Percentiles rank a stretch among this genome's conserved stretches.
Conservation (phyloP, 2,797 vertebrate species). For the Channa striata region DNA sequence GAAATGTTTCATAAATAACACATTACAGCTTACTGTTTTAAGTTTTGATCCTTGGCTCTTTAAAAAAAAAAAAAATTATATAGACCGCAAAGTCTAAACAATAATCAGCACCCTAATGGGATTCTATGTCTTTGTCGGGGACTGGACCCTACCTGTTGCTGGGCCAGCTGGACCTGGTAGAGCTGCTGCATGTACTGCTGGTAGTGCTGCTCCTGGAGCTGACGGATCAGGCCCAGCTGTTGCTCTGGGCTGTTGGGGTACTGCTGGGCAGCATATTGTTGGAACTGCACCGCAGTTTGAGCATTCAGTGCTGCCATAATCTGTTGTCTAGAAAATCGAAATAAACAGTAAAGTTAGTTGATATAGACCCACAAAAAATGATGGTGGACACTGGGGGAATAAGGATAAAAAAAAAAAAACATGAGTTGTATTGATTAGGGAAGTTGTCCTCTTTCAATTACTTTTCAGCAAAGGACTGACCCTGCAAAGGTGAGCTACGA, state of each 20-base stretch:
- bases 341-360: background rate
- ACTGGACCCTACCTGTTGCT: slow-evolving; percentile 91
- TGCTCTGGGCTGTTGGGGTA: slow-evolving; percentile 97
- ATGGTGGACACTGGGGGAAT: background rate
- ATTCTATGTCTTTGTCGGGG: background rate
- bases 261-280: slow-evolving; percentile 98
- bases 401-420: too few species aligned
- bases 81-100: background rate
- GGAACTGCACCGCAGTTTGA: slow-evolving; percentile 98
- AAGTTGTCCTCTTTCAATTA: background rate
- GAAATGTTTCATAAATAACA: too few species aligned
- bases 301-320: slow-evolving; percentile 99
- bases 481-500: background rate
- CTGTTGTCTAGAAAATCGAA: slow-evolving; percentile 89
- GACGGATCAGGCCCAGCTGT: slow-evolving; percentile 96
- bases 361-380: slow-evolving; percentile 19
- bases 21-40: too few species aligned
- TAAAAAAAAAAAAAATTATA: too few species aligned
- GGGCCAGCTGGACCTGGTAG: slow-evolving; percentile 98
- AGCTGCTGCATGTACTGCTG: slow-evolving; percentile 99
- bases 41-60: too few species aligned
- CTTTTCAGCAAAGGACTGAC: background rate
- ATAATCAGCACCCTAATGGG: background rate
- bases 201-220: slow-evolving; percentile 99
- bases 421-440: background rate